Conservation (phyloP, 30 jellyfish, hydroid and myxozoan species). For the Aurelia sp. region DNA sequence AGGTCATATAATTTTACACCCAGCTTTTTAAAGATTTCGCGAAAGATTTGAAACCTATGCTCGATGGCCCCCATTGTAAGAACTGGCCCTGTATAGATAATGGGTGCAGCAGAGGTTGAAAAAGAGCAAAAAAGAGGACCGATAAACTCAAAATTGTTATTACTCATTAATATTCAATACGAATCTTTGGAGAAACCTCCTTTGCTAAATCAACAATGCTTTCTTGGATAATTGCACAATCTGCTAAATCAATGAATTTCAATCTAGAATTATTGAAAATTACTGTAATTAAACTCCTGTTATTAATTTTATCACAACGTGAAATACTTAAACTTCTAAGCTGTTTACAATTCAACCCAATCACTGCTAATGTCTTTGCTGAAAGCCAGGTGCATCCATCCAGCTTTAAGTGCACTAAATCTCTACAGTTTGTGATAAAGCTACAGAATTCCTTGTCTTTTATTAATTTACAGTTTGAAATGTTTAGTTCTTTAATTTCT, state of each 20-base stretch:
- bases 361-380: conserved; percentile 22
- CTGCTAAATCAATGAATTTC: conserved; percentile 14
- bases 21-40: too few relatives aligned
- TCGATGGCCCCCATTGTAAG: too few relatives aligned
- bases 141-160: background rate
- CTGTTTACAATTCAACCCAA: conserved; percentile 12
- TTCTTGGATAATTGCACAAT: background rate
- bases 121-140: background rate
- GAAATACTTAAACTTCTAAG: conserved; percentile 6
- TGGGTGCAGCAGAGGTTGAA: background rate
- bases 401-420: background rate
- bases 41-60: too few relatives aligned
- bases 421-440: conserved; percentile 9
- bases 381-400: conserved; percentile 29
- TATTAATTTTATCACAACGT: conserved; percentile 22
- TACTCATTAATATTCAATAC: conserved; percentile 7
- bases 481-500: conserved; percentile 13
- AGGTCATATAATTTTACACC: too few relatives aligned
- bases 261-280: conserved; percentile 27
- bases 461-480: background rate
- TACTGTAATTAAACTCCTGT: conserved; percentile 17
- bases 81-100: too few relatives aligned
- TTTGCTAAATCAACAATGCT: background rate
- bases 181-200: background rate
- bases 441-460: conserved; percentile 15